These are phyloP conservation scores for Chromoteleia sp. DNA, from an alignment of 2,888 invertebrate species.

Conservation along the genomic window DNA sequence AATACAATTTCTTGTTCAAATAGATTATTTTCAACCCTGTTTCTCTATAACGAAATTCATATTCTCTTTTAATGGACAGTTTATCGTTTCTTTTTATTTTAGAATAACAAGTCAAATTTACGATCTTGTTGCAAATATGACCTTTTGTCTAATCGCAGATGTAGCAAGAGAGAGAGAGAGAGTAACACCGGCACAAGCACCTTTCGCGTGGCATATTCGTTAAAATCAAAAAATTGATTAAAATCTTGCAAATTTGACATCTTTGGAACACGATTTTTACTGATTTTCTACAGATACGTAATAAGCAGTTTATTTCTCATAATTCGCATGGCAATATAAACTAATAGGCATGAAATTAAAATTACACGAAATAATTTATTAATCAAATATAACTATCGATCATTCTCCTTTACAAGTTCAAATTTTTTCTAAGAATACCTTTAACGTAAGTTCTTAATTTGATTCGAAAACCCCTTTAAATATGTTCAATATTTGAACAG, in stretches of 20 bases:
- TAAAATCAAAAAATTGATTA: too few species aligned
- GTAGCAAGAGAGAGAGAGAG: too few species aligned
- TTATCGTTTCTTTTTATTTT: not conserved
- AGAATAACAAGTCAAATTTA: too few species aligned
- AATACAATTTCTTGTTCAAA: conserved; percentile 38
- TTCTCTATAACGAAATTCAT: conserved; percentile 26
- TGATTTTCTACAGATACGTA: not conserved
- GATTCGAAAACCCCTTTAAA: too few species aligned
- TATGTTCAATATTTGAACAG: too few species aligned
- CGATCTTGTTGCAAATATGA: too few species aligned
- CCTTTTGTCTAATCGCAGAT: too few species aligned
- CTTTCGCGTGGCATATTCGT: too few species aligned
- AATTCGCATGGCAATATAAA: not conserved
- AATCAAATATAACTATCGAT: not conserved
- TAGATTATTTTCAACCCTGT: conserved; percentile 36
- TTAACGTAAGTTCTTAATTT: too few species aligned
- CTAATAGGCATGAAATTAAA: not conserved
- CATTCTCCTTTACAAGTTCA: too few species aligned
- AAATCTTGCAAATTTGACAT: not conserved
- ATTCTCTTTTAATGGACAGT: not conserved
- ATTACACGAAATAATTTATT: not conserved
- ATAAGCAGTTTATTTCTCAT: not conserved
- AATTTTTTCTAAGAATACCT: too few species aligned
- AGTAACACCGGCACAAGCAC: too few species aligned
- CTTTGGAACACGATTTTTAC: not conserved